These are phyloP conservation scores for Empis livida DNA, from an alignment of 2,888 invertebrate genomes.

Conservation along the genomic window DNA sequence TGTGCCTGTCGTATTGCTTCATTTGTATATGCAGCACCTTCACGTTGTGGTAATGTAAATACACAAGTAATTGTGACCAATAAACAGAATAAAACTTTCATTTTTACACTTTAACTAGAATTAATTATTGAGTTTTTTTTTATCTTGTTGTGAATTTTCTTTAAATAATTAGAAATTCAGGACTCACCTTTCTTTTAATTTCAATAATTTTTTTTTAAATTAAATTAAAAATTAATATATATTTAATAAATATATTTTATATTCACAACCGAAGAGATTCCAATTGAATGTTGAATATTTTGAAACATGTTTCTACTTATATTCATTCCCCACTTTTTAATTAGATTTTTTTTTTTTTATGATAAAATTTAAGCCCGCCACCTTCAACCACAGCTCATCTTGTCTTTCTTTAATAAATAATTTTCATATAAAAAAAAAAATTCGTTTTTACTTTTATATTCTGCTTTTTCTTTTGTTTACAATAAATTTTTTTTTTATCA, in stretches of 20 bases:
- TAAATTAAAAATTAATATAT: too few species aligned
- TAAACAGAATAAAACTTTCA: not conserved
- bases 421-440: too few species aligned
- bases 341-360: not conserved
- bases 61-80: not conserved
- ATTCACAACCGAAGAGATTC: not conserved
- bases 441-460: too few species aligned
- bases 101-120: too few species aligned
- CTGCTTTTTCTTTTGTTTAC: too few species aligned
- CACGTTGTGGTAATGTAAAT: constrained; percentile 51
- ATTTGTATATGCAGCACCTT: constrained; percentile 70
- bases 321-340: not conserved
- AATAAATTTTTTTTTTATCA: too few species aligned
- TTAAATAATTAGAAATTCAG: not conserved
- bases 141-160: too few species aligned
- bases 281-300: not conserved
- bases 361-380: not conserved
- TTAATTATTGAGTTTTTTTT: too few species aligned
- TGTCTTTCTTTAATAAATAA: too few species aligned
- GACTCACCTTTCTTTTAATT: not conserved
- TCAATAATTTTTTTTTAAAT: too few species aligned
- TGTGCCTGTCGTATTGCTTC: constrained; percentile 82
- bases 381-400: not conserved
- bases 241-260: too few species aligned
- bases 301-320: not conserved